Evolutionary conservation across 2,797 vertebrate species (phyloP), one percentile per base, ranked within the genome.

Genomic region (Fistularia tabacaria): DNA sequence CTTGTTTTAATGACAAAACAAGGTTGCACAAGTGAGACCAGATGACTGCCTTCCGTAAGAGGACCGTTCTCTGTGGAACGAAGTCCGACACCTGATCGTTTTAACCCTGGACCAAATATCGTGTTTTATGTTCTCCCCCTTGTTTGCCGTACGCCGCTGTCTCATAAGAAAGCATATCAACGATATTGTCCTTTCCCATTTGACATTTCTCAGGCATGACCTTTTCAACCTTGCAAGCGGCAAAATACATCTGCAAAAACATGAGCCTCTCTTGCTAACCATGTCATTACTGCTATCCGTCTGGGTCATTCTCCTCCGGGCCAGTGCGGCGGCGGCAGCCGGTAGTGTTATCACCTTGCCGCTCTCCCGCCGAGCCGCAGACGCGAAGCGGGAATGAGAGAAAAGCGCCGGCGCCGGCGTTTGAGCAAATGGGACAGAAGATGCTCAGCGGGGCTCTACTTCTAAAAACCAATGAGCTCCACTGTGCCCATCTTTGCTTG

Each of bases 341-440:
- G 71, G 51, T 14, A 39, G 49, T 36, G 49, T 64, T 71, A 59
- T 66, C 69, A 76, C 65, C 72, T 60, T 52, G n/a, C 66, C 10
- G 9, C 50, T 70, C 66, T 56, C 62, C 75, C 10, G 36, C 52
- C 53, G 54, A 0, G 49, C 46, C 37, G 44, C 65, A 57, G 48
- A 51, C 64, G 49, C 59, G 49, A 65, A 68, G 79, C 66, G 76
- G 65, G 64, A 83, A 80, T 73, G 67, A 84, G 68, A 68, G 46
- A 10, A 43, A 66, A 60, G 70, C 51, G 41, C 43, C 42, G 7
- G 15, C 11, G 38, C 50, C 45, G 46, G 6, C 25, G 54, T 50
- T 46, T 44, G 60, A 70, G 73, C 68, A 69, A 58, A 66, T n/a
- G 57, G 59, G 72, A 56, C 14, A 39, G 46, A 9, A 37, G 53